Evolutionary conservation across 2,113 vertebrate species (phyloP).

Genomic region (Sinocyclocheilus grahami): DNA sequence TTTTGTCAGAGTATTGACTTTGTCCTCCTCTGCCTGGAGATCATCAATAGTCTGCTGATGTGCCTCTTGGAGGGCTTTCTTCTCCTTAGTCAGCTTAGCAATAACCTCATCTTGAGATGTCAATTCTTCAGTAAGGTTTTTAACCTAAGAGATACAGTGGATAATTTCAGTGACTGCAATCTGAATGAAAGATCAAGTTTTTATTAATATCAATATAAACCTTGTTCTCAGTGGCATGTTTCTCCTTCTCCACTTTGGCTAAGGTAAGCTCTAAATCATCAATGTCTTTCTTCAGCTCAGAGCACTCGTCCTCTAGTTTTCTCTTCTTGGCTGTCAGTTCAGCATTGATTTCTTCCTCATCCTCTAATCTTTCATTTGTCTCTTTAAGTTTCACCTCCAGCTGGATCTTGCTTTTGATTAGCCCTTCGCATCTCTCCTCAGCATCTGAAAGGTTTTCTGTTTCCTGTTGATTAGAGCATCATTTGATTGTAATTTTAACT

Average conservation of each 20-base stretch:
- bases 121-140: constrained; percentile 56
- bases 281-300: constrained; percentile 57
- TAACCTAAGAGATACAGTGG: constrained; percentile 39
- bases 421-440: constrained; percentile 57
- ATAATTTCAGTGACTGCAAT: constrained; percentile 5
- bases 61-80: constrained; percentile 60
- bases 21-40: constrained; percentile 58
- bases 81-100: constrained; percentile 54
- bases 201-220: neutral
- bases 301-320: constrained; percentile 57
- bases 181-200: neutral
- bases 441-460: constrained; percentile 54
- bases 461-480: constrained; percentile 40
- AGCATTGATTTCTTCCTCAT: constrained; percentile 54
- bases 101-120: constrained; percentile 52
- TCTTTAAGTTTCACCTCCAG: constrained; percentile 54
- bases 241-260: constrained; percentile 58
- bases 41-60: constrained; percentile 59
- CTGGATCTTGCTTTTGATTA: constrained; percentile 57
- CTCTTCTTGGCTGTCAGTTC: constrained; percentile 56
- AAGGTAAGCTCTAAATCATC: constrained; percentile 57
- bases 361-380: constrained; percentile 47
- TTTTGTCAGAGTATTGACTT: constrained; percentile 58
- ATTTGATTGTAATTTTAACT: neutral
- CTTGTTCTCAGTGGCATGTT: constrained; percentile 58